Evolutionary conservation across 2,797 vertebrate species (phyloP), one percentile per base, ranked within the genome.

Genomic region (Crenuchus spilurus): DNA sequence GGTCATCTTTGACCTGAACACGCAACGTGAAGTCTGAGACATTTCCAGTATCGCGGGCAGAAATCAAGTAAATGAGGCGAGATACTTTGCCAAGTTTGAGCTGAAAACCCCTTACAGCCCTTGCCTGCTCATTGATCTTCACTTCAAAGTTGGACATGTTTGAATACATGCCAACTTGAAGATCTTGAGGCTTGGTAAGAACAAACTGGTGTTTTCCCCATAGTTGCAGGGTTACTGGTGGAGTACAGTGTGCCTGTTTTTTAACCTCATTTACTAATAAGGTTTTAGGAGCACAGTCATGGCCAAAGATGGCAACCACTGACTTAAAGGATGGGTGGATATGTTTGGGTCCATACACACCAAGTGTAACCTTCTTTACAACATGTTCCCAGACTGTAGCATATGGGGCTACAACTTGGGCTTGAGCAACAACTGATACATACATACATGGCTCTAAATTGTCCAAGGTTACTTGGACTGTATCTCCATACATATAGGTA

Each of bases 321-420:
- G 94, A 95, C 85, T 98, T 99, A 83, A 99, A 99, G 54, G 96
- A 96, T 0, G 97, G 97, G 73, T 99, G 97, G 61, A 98, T 96
- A 79, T 99, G 96, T 79, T 97, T 98, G 35, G 97, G 97, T 20
- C 97, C 97, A 0, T 99, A 99, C 0, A 98, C 94, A 0, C 96
- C 97, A 79, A 99, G 89, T 0, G 96, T 99, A 73, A 99, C 88
- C 79, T 93, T 97, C 83, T 99, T 99, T 44, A 91, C 85, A 79
- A 99, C 95, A 62, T 96, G 92, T 41, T 99, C 95, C 97, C 97
- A 99, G 26, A 99, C 95, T 0, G 94, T 96, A 81, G 91, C 88
- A 41, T 94, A 94, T 41, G 93, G 93, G 3, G 92, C 79, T 18
- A 97, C 79, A 16, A 83, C 90, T 14, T 93, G 90, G 16, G 94